phyloP scores from a whole-genome alignment of 2,113 vertebrate genomes.

The Malurus alboscapulatus region DNA sequence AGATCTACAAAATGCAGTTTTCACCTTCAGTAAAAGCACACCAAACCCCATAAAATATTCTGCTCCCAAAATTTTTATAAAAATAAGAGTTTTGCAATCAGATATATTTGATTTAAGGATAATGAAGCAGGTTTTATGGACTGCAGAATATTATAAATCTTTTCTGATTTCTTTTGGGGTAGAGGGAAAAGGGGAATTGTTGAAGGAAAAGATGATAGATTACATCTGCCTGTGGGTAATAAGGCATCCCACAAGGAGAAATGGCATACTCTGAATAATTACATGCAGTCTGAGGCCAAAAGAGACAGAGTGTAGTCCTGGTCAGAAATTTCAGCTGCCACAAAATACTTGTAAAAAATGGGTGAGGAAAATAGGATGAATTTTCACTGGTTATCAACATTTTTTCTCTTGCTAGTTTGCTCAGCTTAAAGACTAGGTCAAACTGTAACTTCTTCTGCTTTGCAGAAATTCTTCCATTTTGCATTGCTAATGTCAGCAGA shows the following conservation, averaged over 20 bases:
- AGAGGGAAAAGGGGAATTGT: neutral
- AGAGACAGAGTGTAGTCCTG: neutral
- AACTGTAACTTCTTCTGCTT: neutral
- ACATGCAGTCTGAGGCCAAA: neutral
- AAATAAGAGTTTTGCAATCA: neutral
- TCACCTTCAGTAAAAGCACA: neutral
- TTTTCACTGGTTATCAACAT: neutral
- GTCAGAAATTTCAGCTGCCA: neutral
- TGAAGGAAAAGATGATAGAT: slow-evolving; percentile 19
- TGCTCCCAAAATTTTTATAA: neutral
- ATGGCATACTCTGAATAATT: neutral
- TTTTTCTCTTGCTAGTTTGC: neutral
- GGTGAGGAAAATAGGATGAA: neutral
- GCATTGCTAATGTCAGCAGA: neutral
- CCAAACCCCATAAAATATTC: neutral
- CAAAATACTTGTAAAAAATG: neutral
- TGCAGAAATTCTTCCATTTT: neutral
- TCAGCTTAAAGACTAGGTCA: neutral
- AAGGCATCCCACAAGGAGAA: slow-evolving; percentile 8
- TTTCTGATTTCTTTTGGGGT: neutral
- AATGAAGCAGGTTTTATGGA: neutral
- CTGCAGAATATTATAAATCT: slow-evolving; percentile 22
- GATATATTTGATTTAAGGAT: neutral
- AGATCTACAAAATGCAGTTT: neutral
- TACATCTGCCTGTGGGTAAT: slow-evolving; percentile 10